Evolutionary conservation across 2,888 invertebrate genomes (phyloP), one percentile per base, ranked within the genome.

Genomic region (Silvanus unidentatus): DNA sequence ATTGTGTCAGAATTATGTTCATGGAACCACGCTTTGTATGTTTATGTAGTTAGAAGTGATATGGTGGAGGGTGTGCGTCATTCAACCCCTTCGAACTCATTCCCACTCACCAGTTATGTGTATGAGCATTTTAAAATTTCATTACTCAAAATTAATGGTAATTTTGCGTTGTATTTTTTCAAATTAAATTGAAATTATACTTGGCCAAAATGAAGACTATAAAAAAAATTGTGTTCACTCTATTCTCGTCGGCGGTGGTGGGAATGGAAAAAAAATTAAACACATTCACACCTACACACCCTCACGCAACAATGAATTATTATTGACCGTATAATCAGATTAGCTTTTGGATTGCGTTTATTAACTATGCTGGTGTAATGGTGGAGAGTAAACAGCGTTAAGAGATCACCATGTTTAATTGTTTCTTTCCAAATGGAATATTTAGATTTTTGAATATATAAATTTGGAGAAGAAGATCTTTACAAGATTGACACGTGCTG

Each of bases 71-170:
- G 3, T 3, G 22, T 22, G 22, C 22, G 22, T 22, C 22, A 22
- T 22, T 22, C 22, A 22, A 22, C 22, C 22, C 22, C 22, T 8
- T 22, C 3, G 3, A 22, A 5, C 22, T 8, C 22, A 5, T 8
- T 22, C 22, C 22, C 22, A 5, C 8, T 22, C 8, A 22, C 39
- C 44, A 13, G 22, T 22, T 42, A 38, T 45, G 42, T 40, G 50
- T 40, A 22, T 22, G 22, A 22, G 8, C 22, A 52, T 49, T 52
- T 54, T 52, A 54, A 54, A 54, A 50, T 52, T 54, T 54, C 54
- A 54, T 54, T 52, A 54, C 49, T 43, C 42, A 46, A 50, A 54
- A 54, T 54, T 54, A 54, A 54, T 54, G 54, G 28, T 22, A 22
- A 22, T 22, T 22, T 22, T 22, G 22, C 4, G 22, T 22, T 32